Conservation (phyloP, 2,888 invertebrate species). For the Thera obeliscata region DNA sequence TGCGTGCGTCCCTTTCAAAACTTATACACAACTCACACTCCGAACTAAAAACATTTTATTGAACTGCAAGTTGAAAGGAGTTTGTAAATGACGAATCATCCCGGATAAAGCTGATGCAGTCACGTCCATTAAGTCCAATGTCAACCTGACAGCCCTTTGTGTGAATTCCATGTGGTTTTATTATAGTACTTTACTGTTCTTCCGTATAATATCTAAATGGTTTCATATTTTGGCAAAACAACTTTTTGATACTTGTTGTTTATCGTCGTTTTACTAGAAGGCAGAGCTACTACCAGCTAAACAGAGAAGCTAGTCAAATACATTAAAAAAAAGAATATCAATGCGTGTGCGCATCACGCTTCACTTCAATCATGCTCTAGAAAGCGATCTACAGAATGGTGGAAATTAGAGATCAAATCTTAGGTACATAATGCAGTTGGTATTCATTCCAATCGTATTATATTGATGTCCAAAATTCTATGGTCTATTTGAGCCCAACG, state of each 20-base stretch:
- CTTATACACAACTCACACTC: slow-evolving; percentile 11
- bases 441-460: neutral
- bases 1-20: slow-evolving; percentile 6
- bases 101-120: slow-evolving; percentile 23
- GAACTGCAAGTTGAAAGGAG: slow-evolving; percentile 25
- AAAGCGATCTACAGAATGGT: slow-evolving; percentile 37
- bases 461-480: neutral
- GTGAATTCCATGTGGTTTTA: slow-evolving; percentile 24
- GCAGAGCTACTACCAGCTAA: neutral
- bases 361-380: slow-evolving; percentile 37
- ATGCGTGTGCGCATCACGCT: slow-evolving; percentile 27
- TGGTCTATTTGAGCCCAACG: too few relatives aligned
- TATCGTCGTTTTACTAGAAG: too few relatives aligned
- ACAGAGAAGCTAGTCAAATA: too few relatives aligned
- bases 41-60: slow-evolving; percentile 9
- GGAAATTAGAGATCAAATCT: slow-evolving; percentile 3
- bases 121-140: slow-evolving; percentile 29
- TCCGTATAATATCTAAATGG: slow-evolving; percentile 31
- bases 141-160: slow-evolving; percentile 32
- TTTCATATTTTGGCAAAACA: slow-evolving; percentile 20
- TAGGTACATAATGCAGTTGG: neutral
- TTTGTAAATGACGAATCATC: slow-evolving; percentile 37
- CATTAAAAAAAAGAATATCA: too few relatives aligned
- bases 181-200: slow-evolving; percentile 12
- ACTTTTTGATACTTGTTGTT: neutral